These are phyloP conservation scores for Odontocerum albicorne DNA, from an alignment of 2,888 invertebrate genomes.

Conservation along the genomic window DNA sequence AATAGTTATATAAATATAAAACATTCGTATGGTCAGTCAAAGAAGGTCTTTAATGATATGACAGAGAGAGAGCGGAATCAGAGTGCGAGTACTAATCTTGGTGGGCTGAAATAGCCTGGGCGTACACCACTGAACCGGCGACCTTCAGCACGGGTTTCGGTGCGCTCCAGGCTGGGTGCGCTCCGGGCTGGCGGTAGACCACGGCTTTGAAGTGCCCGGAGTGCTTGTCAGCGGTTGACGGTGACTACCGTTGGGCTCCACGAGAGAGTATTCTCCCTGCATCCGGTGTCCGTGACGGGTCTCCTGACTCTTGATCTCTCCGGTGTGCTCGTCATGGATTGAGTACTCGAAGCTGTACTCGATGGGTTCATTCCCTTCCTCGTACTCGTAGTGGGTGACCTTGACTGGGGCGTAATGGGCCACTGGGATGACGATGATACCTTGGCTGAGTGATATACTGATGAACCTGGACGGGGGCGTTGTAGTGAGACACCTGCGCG, in stretches of 20 bases:
- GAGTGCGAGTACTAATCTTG: too few relatives aligned
- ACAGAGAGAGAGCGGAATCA: too few relatives aligned
- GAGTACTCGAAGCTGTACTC: conserved; percentile 33
- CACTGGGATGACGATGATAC: background rate
- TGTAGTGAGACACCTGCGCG: conserved; percentile 23
- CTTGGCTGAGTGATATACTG: conserved; percentile 12
- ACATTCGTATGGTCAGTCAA: too few relatives aligned
- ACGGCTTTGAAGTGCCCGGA: too few relatives aligned
- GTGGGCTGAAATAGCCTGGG: too few relatives aligned
- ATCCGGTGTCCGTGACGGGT: conserved; percentile 51
- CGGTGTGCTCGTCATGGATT: conserved; percentile 41
- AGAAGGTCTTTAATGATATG: conserved; percentile 4
- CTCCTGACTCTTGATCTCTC: conserved; percentile 54
- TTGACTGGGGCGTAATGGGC: conserved; percentile 21
- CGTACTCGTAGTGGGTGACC: conserved; percentile 31
- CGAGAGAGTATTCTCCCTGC: conserved; percentile 52
- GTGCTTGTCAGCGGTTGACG: conserved; percentile 53
- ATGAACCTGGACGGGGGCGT: conserved; percentile 11
- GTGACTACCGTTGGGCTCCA: conserved; percentile 51
- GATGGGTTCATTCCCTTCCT: too few relatives aligned
- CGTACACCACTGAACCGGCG: too few relatives aligned
- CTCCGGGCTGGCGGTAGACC: too few relatives aligned
- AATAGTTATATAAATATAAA: too few relatives aligned
- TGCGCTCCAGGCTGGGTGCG: too few relatives aligned
- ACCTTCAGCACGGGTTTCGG: too few relatives aligned